Base-by-base conservation (phyloP, 2,113 vertebrate genomes). In the Stictonetta naevosa region DNA sequence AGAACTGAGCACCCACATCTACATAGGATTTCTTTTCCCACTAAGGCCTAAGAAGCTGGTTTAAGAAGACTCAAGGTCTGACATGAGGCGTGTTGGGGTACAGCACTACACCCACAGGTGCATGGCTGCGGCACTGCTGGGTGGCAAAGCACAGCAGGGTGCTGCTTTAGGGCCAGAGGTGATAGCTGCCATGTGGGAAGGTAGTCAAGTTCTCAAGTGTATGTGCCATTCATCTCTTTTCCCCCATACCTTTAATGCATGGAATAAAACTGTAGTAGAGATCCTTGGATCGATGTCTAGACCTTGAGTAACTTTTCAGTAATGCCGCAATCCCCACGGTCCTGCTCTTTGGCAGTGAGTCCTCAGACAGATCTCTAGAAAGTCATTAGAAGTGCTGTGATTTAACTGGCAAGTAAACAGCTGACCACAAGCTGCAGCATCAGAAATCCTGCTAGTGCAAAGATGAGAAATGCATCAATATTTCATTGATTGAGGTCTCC, bases 251-350 rank as follows among this genome's bases (percentile, higher is more conserved):
- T 48, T 29, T 67, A 82, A 19, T 5, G 8, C 36, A 25, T 58
- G 52, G 90, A 91, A 91, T 58, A 85, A 62, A 60, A 56, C 28
- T 77, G 52, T 72, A 90, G 77, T 15, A 81, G 68, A 88, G 29
- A 68, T 71, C 62, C 62, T 94, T 88, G 93, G 87, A 96, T 92
- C 26, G 0, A 86, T 59, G 62, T 96, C 71, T 90, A 90, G 73
- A 94, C 85, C 67, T 94, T 92, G 80, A 97, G 69, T 78, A 95
- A 95, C 72, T 92, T 94, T 69, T 84, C 71, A 16, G 64, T 96
- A 88, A 94, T 86, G 88, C 78, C 68, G 86, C 94, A 97, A 96
- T 94, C 95, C 95, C 76, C 88, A 60, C 6, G 90, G 91, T 90
- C 87, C 82, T 60, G 21, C 60, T 92, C 92, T 92, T 94, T 96